Conservation (phyloP, 2,888 invertebrate genomes). For the Aspidiotus destructor region DNA sequence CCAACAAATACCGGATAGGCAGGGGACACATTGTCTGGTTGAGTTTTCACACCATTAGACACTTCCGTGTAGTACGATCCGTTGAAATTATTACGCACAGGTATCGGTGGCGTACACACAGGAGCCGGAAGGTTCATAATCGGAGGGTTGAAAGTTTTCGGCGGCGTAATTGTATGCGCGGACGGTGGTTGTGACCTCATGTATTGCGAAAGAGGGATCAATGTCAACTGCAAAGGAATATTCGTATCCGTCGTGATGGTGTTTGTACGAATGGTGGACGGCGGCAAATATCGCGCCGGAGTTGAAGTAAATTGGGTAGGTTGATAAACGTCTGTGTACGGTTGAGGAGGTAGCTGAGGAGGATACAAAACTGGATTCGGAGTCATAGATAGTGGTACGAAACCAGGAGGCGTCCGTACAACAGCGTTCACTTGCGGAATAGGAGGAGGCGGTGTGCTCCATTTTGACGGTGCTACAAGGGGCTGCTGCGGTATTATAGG, state of each 20-base stretch:
- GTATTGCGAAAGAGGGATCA: constrained; percentile 27
- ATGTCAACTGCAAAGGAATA: constrained; percentile 16
- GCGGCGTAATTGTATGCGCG: not conserved
- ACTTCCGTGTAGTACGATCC: constrained; percentile 3
- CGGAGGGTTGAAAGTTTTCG: constrained; percentile 20
- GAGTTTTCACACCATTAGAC: constrained; percentile 15
- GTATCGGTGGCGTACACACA: constrained; percentile 9
- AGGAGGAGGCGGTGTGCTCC: not conserved
- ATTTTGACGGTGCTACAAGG: not conserved
- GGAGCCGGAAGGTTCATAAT: constrained; percentile 11
- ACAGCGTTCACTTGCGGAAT: not conserved
- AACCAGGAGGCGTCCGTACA: constrained; percentile 5
- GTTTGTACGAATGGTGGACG: constrained; percentile 4
- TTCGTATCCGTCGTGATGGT: constrained; percentile 7
- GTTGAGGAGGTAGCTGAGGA: not conserved
- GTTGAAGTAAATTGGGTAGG: constrained; percentile 3
- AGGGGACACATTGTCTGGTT: constrained; percentile 2
- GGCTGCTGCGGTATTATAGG: not conserved
- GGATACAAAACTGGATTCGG: constrained; percentile 5
- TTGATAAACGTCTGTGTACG: constrained; percentile 9
- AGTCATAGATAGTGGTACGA: not conserved
- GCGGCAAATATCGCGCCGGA: constrained; percentile 5
- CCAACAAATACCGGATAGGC: not conserved
- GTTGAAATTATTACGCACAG: constrained; percentile 13
- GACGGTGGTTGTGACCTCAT: constrained; percentile 26